These are phyloP conservation scores for Premnoplex brunnescens DNA, from an alignment of 2,797 vertebrate genomes.

Conservation along the genomic window DNA sequence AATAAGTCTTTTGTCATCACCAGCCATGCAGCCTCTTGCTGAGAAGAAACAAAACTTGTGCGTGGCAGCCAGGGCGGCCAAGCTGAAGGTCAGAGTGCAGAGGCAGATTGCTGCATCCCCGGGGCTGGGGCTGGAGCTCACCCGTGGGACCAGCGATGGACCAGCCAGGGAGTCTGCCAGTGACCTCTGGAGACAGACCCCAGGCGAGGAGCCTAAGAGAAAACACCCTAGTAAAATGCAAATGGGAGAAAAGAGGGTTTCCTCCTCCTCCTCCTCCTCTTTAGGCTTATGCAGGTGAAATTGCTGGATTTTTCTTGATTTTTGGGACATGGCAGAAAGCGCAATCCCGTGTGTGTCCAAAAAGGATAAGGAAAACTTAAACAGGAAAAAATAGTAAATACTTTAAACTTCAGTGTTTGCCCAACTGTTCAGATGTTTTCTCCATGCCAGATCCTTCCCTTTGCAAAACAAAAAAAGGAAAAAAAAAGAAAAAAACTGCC, in stretches of 20 bases:
- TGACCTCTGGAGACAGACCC: slow-evolving; percentile 17
- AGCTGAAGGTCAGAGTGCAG: slow-evolving; percentile 65
- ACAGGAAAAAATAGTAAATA: neutral
- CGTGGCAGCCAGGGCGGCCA: slow-evolving; percentile 13
- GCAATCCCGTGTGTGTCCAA: rapidly evolving
- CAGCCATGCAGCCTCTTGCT: slow-evolving; percentile 6
- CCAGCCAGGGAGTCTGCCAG: neutral
- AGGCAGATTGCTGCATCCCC: slow-evolving; percentile 38
- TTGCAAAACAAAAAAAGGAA: neutral
- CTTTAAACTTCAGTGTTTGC: neutral
- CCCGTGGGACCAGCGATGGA: slow-evolving; percentile 16
- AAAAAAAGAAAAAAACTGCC: neutral
- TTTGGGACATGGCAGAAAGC: rapidly evolving
- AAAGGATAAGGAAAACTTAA: neutral
- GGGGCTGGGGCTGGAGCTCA: slow-evolving; percentile 36
- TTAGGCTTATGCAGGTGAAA: neutral
- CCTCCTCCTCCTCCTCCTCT: neutral
- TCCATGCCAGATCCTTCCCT: neutral
- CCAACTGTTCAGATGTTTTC: neutral
- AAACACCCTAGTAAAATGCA: slow-evolving; percentile 27
- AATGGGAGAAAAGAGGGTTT: neutral
- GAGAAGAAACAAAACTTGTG: slow-evolving; percentile 64
- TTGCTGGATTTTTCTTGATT: neutral
- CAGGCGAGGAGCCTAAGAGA: neutral
- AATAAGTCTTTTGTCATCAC: slow-evolving; percentile 65